A percentile compares a stretch with the other conserved stretches of the same genome.
phyloP scores from a whole-genome alignment of 2,113 vertebrate species.

The Nannospalax galili region DNA sequence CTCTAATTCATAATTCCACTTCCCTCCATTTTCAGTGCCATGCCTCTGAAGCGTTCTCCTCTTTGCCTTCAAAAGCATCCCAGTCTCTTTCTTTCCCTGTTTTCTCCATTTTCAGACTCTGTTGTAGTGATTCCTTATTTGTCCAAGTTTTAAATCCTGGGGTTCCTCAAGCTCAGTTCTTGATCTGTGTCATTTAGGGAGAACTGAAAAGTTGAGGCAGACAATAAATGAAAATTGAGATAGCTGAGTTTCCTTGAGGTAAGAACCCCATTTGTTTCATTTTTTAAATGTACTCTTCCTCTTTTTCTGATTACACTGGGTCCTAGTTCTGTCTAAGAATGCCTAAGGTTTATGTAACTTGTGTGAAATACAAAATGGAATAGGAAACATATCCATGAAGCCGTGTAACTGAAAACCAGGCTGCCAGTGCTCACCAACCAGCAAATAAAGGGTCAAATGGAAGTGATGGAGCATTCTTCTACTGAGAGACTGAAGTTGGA shows the following conservation, averaged over 20 bases:
- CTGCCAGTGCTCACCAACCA: background rate
- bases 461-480: background rate
- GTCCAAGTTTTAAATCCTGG: background rate
- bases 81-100: background rate
- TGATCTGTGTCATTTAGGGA: background rate
- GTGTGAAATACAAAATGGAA: background rate
- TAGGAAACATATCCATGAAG: background rate
- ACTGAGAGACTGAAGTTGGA: background rate
- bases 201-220: background rate
- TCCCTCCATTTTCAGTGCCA: background rate
- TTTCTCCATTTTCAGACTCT: background rate
- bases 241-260: background rate
- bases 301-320: background rate
- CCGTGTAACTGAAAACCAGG: background rate
- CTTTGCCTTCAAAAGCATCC: background rate
- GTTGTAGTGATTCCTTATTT: background rate
- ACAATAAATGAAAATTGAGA: background rate
- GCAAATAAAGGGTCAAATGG: background rate
- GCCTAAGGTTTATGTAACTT: background rate
- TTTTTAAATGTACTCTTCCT: conserved; percentile 12
- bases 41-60: background rate
- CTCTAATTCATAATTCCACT: too few species aligned
- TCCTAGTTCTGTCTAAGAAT: background rate
- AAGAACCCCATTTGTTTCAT: background rate
- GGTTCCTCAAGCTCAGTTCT: background rate